These are phyloP conservation scores for Nowickia ferox DNA, from an alignment of 2,888 invertebrate species.

Conservation along the genomic window DNA sequence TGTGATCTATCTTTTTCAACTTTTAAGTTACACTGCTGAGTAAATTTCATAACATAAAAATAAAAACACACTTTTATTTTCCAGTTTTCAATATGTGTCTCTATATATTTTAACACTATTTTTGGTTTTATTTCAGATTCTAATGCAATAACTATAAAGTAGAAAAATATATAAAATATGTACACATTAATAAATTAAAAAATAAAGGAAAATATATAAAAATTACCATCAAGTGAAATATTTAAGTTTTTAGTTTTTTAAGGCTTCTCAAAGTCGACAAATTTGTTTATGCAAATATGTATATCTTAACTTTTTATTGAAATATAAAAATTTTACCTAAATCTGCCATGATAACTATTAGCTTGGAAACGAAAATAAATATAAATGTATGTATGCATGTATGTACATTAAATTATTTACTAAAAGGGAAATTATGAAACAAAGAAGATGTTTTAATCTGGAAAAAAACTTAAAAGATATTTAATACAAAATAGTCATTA, in stretches of 20 bases:
- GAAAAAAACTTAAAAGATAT: too few relatives aligned
- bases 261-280: constrained; percentile 48
- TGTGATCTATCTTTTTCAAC: too few relatives aligned
- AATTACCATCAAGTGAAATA: constrained; percentile 46
- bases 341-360: too few relatives aligned
- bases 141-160: constrained; percentile 66
- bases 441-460: too few relatives aligned
- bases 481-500: too few relatives aligned
- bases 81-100: neutral
- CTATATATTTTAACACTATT: neutral
- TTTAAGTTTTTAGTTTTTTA: constrained; percentile 21
- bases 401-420: too few relatives aligned
- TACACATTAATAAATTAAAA: constrained; percentile 50
- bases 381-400: too few relatives aligned
- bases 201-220: constrained; percentile 21
- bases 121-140: constrained; percentile 58
- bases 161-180: constrained; percentile 69
- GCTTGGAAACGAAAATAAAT: too few relatives aligned
- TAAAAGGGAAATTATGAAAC: too few relatives aligned
- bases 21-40: too few relatives aligned
- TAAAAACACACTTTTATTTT: constrained; percentile 3
- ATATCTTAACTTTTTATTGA: constrained; percentile 15
- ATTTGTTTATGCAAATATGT: constrained; percentile 5
- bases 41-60: neutral
- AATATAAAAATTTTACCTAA: too few relatives aligned